These are phyloP conservation scores for Anarsia innoxiella DNA, from an alignment of 2,888 invertebrate species.

Conservation along the genomic window DNA sequence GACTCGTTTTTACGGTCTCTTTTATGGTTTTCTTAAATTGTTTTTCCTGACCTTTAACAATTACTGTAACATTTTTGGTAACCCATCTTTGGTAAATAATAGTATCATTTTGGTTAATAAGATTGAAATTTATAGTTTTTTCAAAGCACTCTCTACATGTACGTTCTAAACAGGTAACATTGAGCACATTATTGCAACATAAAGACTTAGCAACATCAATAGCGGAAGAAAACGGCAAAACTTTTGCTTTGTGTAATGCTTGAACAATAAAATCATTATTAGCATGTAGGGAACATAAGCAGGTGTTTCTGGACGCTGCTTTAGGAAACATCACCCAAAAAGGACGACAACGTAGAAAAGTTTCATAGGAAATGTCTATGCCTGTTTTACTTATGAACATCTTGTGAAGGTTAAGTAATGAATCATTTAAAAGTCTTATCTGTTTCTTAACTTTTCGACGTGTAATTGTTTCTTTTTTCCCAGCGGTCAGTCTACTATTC, in stretches of 20 bases:
- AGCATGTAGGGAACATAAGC: not conserved
- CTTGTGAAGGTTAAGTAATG: not conserved
- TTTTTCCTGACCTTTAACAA: not conserved
- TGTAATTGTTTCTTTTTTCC: not conserved
- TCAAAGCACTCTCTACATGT: not conserved
- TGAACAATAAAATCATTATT: not conserved
- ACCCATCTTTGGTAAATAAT: no score
- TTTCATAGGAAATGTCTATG: not conserved
- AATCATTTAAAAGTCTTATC: not conserved
- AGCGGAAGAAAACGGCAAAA: not conserved
- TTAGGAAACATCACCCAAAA: not conserved
- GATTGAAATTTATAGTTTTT: not conserved
- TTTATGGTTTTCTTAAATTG: not conserved
- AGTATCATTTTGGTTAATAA: no score
- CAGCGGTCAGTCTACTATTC: not conserved
- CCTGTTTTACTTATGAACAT: not conserved
- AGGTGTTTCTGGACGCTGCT: not conserved
- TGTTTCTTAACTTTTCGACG: not conserved
- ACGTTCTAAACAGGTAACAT: constrained; percentile 1
- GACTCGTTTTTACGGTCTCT: not conserved
- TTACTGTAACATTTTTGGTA: no score
- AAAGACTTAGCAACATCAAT: not conserved
- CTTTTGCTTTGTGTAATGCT: not conserved
- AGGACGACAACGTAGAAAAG: not conserved
- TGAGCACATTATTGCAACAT: constrained; percentile 1